Conservation (phyloP, 2,797 vertebrate species). For the Pseudotriccus pelzelni region DNA sequence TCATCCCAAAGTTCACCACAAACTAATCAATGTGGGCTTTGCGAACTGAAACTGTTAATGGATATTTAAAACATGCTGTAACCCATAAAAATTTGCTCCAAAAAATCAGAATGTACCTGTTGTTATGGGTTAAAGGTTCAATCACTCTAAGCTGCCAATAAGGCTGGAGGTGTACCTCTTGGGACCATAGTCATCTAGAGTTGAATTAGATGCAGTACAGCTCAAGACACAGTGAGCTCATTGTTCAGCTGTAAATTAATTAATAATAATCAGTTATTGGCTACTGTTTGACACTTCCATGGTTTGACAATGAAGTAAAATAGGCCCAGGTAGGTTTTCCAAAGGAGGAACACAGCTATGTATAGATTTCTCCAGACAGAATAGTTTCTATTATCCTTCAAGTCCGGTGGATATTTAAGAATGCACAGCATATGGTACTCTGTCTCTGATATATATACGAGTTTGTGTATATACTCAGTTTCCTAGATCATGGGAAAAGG, state of each 20-base stretch:
- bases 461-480: background rate
- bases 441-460: background rate
- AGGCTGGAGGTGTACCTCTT: background rate
- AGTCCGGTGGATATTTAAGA: background rate
- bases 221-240: background rate
- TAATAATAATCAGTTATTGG: background rate
- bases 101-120: background rate
- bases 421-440: background rate
- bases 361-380: background rate
- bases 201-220: background rate
- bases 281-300: background rate
- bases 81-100: background rate
- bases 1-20: background rate
- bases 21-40: background rate
- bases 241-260: background rate
- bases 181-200: background rate
- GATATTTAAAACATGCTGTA: background rate
- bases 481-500: background rate
- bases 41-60: background rate
- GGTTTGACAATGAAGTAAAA: background rate
- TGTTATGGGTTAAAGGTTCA: background rate
- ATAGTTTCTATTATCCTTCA: background rate
- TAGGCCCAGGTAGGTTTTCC: background rate
- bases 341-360: background rate
- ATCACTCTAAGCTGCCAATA: background rate